These are phyloP conservation scores for Pluvialis apricaria DNA, from an alignment of 2,113 vertebrate genomes.

Conservation along the genomic window DNA sequence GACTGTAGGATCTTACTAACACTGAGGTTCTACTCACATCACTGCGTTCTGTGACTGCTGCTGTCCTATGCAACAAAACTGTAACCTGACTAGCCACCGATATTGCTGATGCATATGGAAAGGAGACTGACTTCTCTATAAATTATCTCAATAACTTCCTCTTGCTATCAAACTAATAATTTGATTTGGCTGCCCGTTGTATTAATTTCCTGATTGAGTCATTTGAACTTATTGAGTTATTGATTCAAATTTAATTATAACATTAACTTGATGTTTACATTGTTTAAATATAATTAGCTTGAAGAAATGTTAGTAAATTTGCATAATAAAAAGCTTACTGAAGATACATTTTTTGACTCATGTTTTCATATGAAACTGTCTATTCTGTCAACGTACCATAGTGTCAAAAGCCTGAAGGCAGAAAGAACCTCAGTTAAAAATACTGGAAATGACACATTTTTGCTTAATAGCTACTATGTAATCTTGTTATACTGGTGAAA, in stretches of 20 bases:
- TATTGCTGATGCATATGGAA: background rate
- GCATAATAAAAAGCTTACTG: background rate
- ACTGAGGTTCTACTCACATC: background rate
- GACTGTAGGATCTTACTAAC: background rate
- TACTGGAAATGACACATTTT: background rate
- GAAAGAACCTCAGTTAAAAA: background rate
- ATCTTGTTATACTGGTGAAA: background rate
- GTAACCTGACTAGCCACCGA: background rate
- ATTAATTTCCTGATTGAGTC: background rate
- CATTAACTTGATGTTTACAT: background rate
- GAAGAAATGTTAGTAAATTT: conserved; percentile 9
- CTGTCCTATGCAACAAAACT: background rate
- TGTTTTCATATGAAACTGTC: background rate
- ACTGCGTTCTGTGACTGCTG: background rate
- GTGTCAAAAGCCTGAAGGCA: background rate
- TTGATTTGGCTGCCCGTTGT: background rate
- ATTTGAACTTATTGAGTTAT: conserved; percentile 6
- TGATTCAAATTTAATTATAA: conserved; percentile 35
- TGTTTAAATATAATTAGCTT: background rate
- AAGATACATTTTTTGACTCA: background rate
- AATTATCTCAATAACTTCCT: background rate
- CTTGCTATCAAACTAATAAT: conserved; percentile 14
- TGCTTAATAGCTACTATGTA: background rate
- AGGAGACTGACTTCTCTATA: background rate
- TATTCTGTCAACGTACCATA: background rate